Percentiles rank a stretch among this genome's conserved stretches.
Conservation (phyloP, 2,797 vertebrate genomes). For the Botia kubotai region DNA sequence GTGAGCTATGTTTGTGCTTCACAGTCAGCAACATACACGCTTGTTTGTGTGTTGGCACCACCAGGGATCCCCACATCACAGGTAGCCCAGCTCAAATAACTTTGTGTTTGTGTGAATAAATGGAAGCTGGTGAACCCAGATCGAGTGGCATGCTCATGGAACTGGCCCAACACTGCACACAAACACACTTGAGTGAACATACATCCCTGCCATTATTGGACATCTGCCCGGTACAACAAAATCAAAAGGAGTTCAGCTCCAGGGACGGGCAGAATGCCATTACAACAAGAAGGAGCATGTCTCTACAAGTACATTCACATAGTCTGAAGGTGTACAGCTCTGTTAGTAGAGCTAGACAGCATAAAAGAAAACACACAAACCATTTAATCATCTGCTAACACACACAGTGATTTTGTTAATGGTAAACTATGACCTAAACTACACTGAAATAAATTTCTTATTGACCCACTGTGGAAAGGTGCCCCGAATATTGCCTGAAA, state of each 20-base stretch:
- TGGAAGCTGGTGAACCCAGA: constrained; percentile 36
- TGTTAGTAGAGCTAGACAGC: background rate
- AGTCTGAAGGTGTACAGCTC: constrained; percentile 5
- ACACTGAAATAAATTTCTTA: background rate
- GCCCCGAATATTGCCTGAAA: no score
- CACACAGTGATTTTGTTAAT: background rate
- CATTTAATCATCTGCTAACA: background rate
- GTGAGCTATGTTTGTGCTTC: constrained; percentile 48
- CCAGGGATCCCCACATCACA: constrained; percentile 18
- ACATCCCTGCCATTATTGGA: constrained; percentile 44
- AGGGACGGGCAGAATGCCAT: constrained; percentile 25
- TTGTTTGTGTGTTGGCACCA: constrained; percentile 22
- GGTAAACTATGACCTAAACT: background rate
- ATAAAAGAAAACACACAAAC: background rate
- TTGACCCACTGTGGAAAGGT: no score
- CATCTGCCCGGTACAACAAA: constrained; percentile 41
- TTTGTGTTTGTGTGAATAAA: constrained; percentile 3
- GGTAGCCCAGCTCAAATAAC: constrained; percentile 27
- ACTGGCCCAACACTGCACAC: constrained; percentile 18
- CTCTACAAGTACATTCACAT: constrained; percentile 17
- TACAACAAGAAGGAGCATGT: constrained; percentile 19
- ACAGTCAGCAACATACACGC: constrained; percentile 28
- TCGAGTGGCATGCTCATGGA: constrained; percentile 31
- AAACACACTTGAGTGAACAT: constrained; percentile 44
- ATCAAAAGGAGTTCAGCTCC: constrained; percentile 18